phyloP scores from a whole-genome alignment of 2,113 vertebrate genomes.

The Sebastes fasciatus region DNA sequence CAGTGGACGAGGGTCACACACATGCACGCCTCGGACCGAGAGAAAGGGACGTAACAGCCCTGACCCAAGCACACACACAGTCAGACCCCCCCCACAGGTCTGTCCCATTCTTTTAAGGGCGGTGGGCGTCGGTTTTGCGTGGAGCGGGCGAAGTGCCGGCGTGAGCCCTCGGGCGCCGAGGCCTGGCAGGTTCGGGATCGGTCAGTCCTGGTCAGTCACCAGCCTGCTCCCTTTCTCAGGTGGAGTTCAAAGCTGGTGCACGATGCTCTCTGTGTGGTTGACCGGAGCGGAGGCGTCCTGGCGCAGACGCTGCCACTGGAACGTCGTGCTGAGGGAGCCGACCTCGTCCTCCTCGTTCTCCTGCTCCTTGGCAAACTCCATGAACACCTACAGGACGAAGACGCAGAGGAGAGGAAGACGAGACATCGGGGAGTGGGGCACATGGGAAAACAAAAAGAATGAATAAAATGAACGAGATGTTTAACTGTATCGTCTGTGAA shows the following conservation, averaged over 20 bases:
- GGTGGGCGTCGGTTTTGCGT: background rate
- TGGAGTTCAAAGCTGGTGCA: slow-evolving; percentile 82
- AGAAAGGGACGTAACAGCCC: background rate
- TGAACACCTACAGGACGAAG: slow-evolving; percentile 73
- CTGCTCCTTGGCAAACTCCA: slow-evolving; percentile 88
- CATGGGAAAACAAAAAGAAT: background rate
- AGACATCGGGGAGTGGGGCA: background rate
- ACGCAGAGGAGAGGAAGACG: background rate
- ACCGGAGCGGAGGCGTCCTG: slow-evolving; percentile 65
- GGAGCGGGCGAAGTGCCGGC: slow-evolving; percentile 19
- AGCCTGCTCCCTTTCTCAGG: background rate
- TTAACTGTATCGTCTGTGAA: background rate
- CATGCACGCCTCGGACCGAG: slow-evolving; percentile 39
- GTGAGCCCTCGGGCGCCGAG: slow-evolving; percentile 13
- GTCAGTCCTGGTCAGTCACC: background rate
- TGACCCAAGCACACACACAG: slow-evolving; percentile 11
- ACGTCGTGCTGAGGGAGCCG: slow-evolving; percentile 83
- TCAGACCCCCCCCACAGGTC: background rate
- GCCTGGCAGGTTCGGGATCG: background rate
- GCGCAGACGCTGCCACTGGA: slow-evolving; percentile 84
- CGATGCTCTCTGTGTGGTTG: slow-evolving; percentile 81
- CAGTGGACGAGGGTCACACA: slow-evolving; percentile 39
- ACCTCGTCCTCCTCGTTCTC: slow-evolving; percentile 83
- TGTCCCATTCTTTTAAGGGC: background rate
- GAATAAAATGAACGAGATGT: background rate